Conservation (phyloP, 2,888 invertebrate genomes). For the Oscheius sp. region DNA sequence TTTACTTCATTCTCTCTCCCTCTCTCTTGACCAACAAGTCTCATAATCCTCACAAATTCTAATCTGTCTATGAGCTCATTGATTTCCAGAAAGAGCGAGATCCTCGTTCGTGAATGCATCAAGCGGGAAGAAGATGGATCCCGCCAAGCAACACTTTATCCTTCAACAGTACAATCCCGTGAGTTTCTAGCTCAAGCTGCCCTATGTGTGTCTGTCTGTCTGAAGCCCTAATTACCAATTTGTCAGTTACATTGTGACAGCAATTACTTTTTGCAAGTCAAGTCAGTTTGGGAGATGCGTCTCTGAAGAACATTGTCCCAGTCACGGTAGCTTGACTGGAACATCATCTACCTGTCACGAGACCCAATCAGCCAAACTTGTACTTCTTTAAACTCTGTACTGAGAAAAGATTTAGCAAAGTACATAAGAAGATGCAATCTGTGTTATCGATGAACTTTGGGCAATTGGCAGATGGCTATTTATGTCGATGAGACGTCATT, state of each 20-base stretch:
- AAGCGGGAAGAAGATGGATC: constrained; percentile 31
- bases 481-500: neutral
- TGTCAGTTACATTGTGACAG: no score
- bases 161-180: constrained; percentile 31
- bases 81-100: constrained; percentile 21
- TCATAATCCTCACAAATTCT: neutral
- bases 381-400: neutral
- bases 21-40: neutral
- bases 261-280: no score
- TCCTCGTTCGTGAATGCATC: constrained; percentile 30
- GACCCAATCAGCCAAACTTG: neutral
- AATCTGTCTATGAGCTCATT: neutral
- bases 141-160: constrained; percentile 30
- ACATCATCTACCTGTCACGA: neutral
- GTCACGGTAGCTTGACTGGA: neutral
- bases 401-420: no score
- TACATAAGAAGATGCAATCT: no score
- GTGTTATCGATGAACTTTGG: neutral
- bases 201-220: no score
- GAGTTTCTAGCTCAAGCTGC: neutral
- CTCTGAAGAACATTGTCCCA: no score
- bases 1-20: neutral
- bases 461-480: neutral
- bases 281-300: no score
- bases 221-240: no score